Evolutionary conservation across 2,797 vertebrate genomes (phyloP).

Genomic region (Corythornis leucogaster): DNA sequence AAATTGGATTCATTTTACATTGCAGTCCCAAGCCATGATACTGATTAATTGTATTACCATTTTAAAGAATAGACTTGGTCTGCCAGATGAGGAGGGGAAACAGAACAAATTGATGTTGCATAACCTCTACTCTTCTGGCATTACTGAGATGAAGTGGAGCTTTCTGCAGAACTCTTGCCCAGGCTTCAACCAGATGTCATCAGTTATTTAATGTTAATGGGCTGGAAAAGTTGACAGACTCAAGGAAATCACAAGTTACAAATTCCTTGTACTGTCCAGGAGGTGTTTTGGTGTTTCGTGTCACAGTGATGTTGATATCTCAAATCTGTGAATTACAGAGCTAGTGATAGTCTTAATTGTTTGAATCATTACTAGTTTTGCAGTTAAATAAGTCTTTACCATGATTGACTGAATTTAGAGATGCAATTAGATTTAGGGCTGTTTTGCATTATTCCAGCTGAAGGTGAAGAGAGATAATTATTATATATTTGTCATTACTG

Average conservation of each 20-base stretch:
- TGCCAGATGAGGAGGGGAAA: constrained; percentile 45
- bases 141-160: not conserved
- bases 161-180: not conserved
- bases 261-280: not conserved
- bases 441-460: constrained; percentile 4
- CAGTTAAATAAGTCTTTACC: not conserved
- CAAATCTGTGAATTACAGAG: not conserved
- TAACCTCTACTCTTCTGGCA: constrained; percentile 12
- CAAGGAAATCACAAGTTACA: not conserved
- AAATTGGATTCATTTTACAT: constrained; percentile 53
- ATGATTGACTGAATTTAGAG: constrained; percentile 10
- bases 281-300: not conserved
- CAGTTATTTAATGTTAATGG: not conserved
- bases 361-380: not conserved
- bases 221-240: not conserved
- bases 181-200: not conserved
- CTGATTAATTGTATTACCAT: constrained; percentile 44
- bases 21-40: not conserved
- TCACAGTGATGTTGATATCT: not conserved
- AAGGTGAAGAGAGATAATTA: constrained; percentile 41
- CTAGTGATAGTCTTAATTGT: not conserved
- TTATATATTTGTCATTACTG: constrained; percentile 25
- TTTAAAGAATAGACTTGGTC: constrained; percentile 39
- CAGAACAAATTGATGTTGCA: constrained; percentile 39
- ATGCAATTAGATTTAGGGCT: constrained; percentile 40